Evolutionary conservation across 2,888 invertebrate genomes (phyloP), one percentile per base, ranked within the genome.

Genomic region (Ichneumon xanthorius): DNA sequence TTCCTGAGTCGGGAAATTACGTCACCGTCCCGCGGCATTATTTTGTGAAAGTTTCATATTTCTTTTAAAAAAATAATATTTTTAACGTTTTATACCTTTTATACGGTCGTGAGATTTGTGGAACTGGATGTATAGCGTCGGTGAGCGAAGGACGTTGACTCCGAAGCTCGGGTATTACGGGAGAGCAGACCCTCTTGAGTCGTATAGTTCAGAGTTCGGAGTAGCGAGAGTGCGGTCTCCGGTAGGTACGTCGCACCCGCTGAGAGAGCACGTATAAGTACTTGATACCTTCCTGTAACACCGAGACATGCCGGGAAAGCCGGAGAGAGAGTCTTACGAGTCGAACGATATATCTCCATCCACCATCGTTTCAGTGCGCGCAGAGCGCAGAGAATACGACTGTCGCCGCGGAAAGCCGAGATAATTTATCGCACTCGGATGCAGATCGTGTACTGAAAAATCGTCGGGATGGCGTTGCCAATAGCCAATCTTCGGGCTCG

Each of bases 401-500:
- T 73, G 79, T 83, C 73, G 30, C 79, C 63, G 19, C 55, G 22
- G 79, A 79, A 58, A 68, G 30, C 40, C 73, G 67, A 67, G 68
- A 68, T 77, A 82, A 86, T 82, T 82, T 84, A 84, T 82, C 40
- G 82, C 77, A 63, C 82, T 33, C 73, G 82, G 76, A 84, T 82
- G 79, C 75, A 76, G 86, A 84, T 84, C 77, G 72, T 53, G 68
- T 80, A 86, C 55, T 22, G 9, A 82, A 70, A 86, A 84, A 87
- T 73, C 55, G 30, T 70, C 71, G 78, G 80, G 78, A 84, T 78
- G 78, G 71, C 11, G 40, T 75, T 86, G 82, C 82, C 82, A 82
- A 55, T 55, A 71, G 72, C 67, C 81, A 85, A 87, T 83, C 37
- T 67, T 67, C 37, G 4, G 45, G 22, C 73, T 78, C 16, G 50